These are phyloP conservation scores for Trissoscelio sp. DNA, from an alignment of 2,888 invertebrate species.

Conservation along the genomic window DNA sequence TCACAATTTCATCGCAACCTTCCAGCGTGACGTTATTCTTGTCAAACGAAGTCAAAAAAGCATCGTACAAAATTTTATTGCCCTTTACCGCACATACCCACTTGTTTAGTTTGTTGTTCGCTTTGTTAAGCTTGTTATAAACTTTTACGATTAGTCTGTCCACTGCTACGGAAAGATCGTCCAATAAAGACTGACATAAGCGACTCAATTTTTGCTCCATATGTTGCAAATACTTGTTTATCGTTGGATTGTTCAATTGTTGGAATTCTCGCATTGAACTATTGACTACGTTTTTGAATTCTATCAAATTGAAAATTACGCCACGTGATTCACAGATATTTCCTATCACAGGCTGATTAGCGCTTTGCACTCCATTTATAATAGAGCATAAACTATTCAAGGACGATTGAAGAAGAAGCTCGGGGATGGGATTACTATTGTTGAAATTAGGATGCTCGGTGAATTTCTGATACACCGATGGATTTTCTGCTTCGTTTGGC, in stretches of 20 bases:
- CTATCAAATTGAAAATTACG: slow-evolving; percentile 45
- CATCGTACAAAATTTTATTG: slow-evolving; percentile 45
- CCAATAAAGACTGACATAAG: slow-evolving; percentile 45
- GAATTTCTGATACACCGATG: slow-evolving; percentile 3
- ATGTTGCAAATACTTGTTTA: slow-evolving; percentile 39
- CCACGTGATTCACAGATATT: slow-evolving; percentile 53
- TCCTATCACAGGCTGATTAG: slow-evolving; percentile 38
- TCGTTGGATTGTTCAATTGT: slow-evolving; percentile 42
- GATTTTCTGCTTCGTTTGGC: slow-evolving; percentile 10
- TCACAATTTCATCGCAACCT: slow-evolving; percentile 34
- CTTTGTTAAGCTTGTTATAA: slow-evolving; percentile 52
- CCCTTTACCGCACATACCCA: slow-evolving; percentile 49
- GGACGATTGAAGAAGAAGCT: slow-evolving; percentile 37
- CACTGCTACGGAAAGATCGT: slow-evolving; percentile 47
- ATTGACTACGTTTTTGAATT: slow-evolving; percentile 48
- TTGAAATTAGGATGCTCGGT: slow-evolving; percentile 16
- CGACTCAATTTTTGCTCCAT: slow-evolving; percentile 49
- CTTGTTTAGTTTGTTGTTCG: slow-evolving; percentile 55
- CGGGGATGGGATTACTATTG: slow-evolving; percentile 14
- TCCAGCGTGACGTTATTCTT: slow-evolving; percentile 49
- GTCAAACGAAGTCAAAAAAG: slow-evolving; percentile 43
- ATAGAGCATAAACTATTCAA: slow-evolving; percentile 52
- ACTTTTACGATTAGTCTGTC: slow-evolving; percentile 55
- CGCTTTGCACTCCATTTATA: slow-evolving; percentile 31
- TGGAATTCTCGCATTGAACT: slow-evolving; percentile 39